Percentiles rank a stretch among this genome's conserved stretches.
Evolutionary conservation across 2,888 invertebrate genomes (phyloP).

Genomic region (Tetragonisca angustula): DNA sequence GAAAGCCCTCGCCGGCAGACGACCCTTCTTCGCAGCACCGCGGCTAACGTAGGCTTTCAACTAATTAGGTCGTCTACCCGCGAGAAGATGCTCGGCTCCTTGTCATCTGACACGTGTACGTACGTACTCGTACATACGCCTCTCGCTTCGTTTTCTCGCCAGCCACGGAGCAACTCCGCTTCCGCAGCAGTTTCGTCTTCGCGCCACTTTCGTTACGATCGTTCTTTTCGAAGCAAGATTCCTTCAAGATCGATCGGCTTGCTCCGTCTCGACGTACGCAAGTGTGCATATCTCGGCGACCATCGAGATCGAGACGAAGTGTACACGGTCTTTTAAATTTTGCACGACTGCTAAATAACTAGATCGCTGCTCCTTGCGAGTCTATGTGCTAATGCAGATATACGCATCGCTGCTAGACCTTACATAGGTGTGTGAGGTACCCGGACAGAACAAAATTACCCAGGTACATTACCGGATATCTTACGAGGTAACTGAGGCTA

Average conservation of each 20-base stretch:
- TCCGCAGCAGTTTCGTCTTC: background rate
- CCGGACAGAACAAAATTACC: too few relatives aligned
- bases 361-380: too few relatives aligned
- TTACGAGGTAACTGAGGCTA: too few relatives aligned
- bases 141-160: constrained; percentile 22
- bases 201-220: background rate
- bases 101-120: constrained; percentile 48
- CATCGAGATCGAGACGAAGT: too few relatives aligned
- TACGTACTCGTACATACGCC: background rate
- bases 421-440: too few relatives aligned
- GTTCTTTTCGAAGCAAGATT: fast-evolving
- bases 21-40: constrained; percentile 58
- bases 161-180: background rate
- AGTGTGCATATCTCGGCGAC: too few relatives aligned
- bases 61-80: constrained; percentile 76
- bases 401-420: too few relatives aligned
- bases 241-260: background rate
- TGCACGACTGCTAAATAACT: too few relatives aligned
- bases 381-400: too few relatives aligned
- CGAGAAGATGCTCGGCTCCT: constrained; percentile 49
- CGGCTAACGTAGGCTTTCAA: constrained; percentile 72
- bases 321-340: too few relatives aligned
- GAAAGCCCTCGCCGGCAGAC: constrained; percentile 68
- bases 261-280: too few relatives aligned
- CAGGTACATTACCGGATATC: too few relatives aligned